These are phyloP conservation scores for Perizoma flavofasciatum DNA, from an alignment of 2,888 invertebrate species.

Conservation along the genomic window DNA sequence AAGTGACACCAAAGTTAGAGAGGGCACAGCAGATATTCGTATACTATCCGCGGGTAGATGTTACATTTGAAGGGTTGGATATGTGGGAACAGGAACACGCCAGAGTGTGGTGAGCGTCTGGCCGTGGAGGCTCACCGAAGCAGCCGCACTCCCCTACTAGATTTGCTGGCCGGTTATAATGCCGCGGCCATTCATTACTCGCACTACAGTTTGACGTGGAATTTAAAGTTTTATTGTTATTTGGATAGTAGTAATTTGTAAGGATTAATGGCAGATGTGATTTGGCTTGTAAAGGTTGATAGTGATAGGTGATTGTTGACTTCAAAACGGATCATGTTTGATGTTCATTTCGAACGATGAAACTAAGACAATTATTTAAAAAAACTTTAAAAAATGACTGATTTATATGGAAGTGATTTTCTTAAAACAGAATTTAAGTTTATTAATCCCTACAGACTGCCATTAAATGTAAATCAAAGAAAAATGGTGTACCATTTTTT, in stretches of 20 bases:
- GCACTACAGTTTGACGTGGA: slow-evolving; percentile 73
- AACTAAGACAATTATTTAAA: too few relatives aligned
- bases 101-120: slow-evolving; percentile 81
- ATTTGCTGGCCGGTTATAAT: slow-evolving; percentile 82
- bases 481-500: not conserved
- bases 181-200: slow-evolving; percentile 76
- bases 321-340: slow-evolving; percentile 1
- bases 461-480: not conserved
- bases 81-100: slow-evolving; percentile 67
- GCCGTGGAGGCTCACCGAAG: slow-evolving; percentile 83
- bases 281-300: slow-evolving; percentile 41
- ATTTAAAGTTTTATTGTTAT: slow-evolving; percentile 62
- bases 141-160: slow-evolving; percentile 82
- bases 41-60: slow-evolving; percentile 35
- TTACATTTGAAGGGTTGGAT: slow-evolving; percentile 45
- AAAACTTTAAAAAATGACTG: too few relatives aligned
- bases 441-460: not conserved
- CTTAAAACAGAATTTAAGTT: not conserved
- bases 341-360: slow-evolving; percentile 5
- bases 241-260: slow-evolving; percentile 54
- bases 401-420: not conserved
- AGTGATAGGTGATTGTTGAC: slow-evolving; percentile 30
- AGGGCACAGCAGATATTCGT: slow-evolving; percentile 36
- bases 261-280: slow-evolving; percentile 52
- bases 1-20: slow-evolving; percentile 29